phyloP scores from a whole-genome alignment of 1,140 invertebrate species.

The Brachionus asplanchnoidis region DNA sequence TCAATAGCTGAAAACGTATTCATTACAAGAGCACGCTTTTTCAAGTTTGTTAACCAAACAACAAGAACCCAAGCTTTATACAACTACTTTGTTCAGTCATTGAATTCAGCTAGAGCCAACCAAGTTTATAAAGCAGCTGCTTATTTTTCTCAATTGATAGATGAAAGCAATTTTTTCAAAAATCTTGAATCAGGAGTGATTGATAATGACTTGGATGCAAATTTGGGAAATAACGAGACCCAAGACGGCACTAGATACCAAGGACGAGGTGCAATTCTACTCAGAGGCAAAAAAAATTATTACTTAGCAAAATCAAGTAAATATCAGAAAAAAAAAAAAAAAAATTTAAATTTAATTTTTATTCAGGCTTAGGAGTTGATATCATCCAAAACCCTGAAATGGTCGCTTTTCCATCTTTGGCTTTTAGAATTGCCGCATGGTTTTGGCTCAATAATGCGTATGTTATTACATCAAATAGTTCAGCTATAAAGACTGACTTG shows the following conservation, averaged over 20 bases:
- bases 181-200: not conserved
- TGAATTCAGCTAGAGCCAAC: not conserved
- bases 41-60: not conserved
- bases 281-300: constrained; percentile 13
- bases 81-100: not conserved
- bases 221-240: not conserved
- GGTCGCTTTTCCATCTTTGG: not conserved
- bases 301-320: not conserved
- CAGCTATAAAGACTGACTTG: not conserved
- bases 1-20: not conserved
- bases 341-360: not conserved
- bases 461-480: not conserved
- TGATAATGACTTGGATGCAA: not conserved
- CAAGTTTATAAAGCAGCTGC: not conserved
- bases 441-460: not conserved
- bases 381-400: not conserved
- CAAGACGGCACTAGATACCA: not conserved
- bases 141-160: not conserved
- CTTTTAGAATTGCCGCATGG: constrained; percentile 1
- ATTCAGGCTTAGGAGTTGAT: not conserved
- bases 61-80: not conserved
- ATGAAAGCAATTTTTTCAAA: not conserved
- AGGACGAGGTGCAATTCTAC: not conserved
- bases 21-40: not conserved
- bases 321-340: not conserved